Evolutionary conservation across 2,113 vertebrate genomes (phyloP).

Genomic region (Pluvialis apricaria): DNA sequence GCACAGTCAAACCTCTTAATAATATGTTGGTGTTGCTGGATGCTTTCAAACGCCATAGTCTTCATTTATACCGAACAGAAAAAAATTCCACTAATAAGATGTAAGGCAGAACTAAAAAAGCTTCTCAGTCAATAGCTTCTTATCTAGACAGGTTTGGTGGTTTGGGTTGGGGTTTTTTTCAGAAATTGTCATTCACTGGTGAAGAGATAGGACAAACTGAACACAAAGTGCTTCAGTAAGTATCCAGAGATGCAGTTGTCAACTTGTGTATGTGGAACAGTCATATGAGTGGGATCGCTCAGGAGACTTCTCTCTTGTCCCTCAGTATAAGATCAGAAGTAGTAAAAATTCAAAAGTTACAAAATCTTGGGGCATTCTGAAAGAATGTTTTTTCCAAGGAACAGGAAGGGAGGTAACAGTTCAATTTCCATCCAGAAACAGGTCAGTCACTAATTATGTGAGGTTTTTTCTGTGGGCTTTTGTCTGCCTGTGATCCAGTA

Average conservation of each 20-base stretch:
- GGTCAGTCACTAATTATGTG: not conserved
- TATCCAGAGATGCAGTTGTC: not conserved
- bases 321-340: not conserved
- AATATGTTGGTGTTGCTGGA: not conserved
- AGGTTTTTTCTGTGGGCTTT: not conserved
- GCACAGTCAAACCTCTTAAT: not conserved
- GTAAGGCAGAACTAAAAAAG: not conserved
- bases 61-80: not conserved
- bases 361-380: not conserved
- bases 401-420: not conserved
- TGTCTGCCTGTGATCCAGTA: not conserved
- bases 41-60: not conserved
- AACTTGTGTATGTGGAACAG: not conserved
- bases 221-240: not conserved
- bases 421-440: not conserved
- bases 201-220: not conserved
- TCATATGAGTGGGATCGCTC: fast-evolving
- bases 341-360: not conserved
- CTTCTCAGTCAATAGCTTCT: not conserved
- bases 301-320: not conserved
- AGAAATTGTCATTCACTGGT: not conserved
- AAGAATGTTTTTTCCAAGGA: not conserved
- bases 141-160: not conserved
- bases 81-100: not conserved
- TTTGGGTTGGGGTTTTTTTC: not conserved